Evolutionary conservation across 1,140 invertebrate genomes (phyloP).

Genomic region (Euwallacea fornicatus): DNA sequence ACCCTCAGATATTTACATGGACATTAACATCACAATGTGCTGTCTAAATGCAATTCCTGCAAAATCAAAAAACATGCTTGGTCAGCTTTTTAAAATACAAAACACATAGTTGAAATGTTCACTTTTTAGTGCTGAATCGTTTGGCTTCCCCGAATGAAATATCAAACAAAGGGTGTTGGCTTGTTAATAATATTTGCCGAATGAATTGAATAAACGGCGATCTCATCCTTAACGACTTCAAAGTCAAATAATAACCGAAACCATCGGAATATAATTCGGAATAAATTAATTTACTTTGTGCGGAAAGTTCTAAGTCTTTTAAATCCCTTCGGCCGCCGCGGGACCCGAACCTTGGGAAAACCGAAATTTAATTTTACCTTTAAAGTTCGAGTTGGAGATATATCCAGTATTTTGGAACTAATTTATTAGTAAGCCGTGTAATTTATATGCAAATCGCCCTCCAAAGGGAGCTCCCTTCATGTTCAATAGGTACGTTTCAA

Average conservation of each 20-base stretch:
- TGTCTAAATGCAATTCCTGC: no score
- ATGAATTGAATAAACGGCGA: no score
- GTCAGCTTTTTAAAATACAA: no score
- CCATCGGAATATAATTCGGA: constrained; percentile 14
- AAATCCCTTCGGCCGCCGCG: constrained; percentile 15
- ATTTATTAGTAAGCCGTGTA: constrained; percentile 15
- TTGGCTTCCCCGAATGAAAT: no score
- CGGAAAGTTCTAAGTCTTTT: constrained; percentile 27
- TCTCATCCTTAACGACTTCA: no score
- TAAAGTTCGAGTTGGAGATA: constrained; percentile 15
- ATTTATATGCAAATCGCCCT: constrained; percentile 17
- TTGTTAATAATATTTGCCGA: no score
- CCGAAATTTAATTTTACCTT: constrained; percentile 23
- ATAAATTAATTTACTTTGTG: constrained; percentile 31
- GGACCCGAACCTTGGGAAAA: constrained; percentile 5
- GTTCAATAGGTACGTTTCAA: neutral
- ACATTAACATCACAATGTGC: no score
- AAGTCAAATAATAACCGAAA: neutral
- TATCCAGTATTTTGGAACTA: constrained; percentile 9
- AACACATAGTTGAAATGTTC: no score
- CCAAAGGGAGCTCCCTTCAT: neutral
- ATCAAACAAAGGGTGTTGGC: no score
- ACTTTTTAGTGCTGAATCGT: no score
- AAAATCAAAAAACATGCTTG: no score
- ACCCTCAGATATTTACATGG: no score